A percentile compares a stretch with the other conserved stretches of the same genome.
Evolutionary conservation across 2,797 vertebrate genomes (phyloP).

Genomic region (Urophycis tenuis): DNA sequence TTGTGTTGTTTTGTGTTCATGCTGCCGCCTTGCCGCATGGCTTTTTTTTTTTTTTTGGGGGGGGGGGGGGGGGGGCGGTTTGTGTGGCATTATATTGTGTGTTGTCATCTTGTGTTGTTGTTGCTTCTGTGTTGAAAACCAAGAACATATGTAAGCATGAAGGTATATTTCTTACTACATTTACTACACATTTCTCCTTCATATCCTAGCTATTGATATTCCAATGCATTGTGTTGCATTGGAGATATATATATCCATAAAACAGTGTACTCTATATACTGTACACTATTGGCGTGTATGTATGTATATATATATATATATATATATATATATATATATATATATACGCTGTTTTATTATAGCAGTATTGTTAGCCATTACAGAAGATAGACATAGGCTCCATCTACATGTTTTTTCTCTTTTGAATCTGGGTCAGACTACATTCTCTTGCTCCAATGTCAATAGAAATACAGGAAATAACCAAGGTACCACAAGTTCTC

Average conservation of each 20-base stretch:
- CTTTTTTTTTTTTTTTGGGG: no score
- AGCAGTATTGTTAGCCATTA: background rate
- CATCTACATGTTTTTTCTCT: background rate
- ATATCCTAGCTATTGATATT: background rate
- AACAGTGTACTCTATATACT: no score
- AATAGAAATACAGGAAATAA: background rate
- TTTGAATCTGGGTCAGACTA: background rate
- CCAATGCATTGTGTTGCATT: background rate
- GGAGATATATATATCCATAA: no score
- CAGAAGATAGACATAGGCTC: background rate
- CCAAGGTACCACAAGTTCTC: background rate
- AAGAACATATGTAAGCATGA: no score
- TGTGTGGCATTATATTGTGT: background rate
- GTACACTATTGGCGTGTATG: no score
- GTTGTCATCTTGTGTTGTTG: background rate
- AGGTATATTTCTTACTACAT: background rate
- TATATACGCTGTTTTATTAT: no score
- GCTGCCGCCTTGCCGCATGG: background rate
- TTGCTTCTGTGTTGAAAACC: background rate
- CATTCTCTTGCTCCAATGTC: background rate
- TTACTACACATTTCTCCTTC: background rate
- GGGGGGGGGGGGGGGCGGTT: no score
- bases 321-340: no score
- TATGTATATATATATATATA: no score
- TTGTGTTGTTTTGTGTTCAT: background rate